Evolutionary conservation across 2,113 vertebrate species (phyloP).

Genomic region (Eurypyga helias): DNA sequence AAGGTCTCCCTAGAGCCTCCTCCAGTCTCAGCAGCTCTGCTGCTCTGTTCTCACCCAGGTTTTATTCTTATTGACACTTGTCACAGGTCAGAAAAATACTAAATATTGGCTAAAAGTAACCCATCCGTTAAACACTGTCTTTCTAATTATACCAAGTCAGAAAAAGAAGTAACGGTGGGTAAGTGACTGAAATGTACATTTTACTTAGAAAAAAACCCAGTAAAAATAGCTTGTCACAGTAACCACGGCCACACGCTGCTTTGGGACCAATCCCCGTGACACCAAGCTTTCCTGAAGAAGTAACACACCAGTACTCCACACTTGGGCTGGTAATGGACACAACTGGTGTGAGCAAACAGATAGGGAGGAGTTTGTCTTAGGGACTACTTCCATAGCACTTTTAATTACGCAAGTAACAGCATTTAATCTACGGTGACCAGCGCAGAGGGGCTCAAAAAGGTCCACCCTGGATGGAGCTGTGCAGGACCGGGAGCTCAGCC

Average conservation of each 20-base stretch:
- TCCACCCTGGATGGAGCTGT: background rate
- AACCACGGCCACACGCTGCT: accelerated
- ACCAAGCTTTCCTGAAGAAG: background rate
- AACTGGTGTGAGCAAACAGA: background rate
- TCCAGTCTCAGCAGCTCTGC: background rate
- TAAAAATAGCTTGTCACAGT: background rate
- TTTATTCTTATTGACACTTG: background rate
- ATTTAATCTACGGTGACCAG: background rate
- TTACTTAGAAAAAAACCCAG: background rate
- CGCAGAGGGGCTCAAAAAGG: accelerated
- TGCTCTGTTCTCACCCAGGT: background rate
- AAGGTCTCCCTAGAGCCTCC: background rate
- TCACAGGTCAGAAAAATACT: background rate
- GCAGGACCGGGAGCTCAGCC: background rate
- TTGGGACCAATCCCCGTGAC: accelerated
- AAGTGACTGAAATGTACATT: background rate
- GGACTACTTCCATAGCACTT: accelerated
- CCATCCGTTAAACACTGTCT: background rate
- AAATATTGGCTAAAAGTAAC: background rate
- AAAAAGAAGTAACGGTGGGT: background rate
- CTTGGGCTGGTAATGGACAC: background rate
- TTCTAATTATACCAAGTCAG: background rate
- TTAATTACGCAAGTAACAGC: accelerated
- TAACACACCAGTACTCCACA: too few relatives aligned
- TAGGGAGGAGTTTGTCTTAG: accelerated